A percentile compares a stretch with the other conserved stretches of the same genome.
Evolutionary conservation across 2,113 vertebrate species (phyloP).

Genomic region (Verasper variegatus): DNA sequence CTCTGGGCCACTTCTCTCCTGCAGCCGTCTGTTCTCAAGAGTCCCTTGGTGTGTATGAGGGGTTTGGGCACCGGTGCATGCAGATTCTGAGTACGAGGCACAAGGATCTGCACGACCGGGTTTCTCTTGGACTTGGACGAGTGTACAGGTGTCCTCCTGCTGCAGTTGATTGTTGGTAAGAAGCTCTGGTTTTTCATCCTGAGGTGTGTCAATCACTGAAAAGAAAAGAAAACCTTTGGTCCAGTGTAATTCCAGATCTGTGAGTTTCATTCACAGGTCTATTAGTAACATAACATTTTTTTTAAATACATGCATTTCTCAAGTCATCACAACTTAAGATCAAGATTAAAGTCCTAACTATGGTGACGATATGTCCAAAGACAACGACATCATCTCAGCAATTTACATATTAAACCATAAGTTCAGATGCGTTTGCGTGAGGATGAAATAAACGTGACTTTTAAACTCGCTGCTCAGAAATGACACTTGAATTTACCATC

Average conservation of each 20-base stretch:
- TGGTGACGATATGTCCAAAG: background rate
- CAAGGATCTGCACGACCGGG: no score
- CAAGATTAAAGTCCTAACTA: no score
- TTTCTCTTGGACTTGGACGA: no score
- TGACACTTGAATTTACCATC: conserved; percentile 38
- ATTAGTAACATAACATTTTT: no score
- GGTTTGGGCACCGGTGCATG: background rate
- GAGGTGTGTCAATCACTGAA: background rate
- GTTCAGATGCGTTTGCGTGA: background rate
- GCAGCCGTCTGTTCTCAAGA: no score
- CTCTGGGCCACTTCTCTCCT: background rate
- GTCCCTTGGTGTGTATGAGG: background rate
- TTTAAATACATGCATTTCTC: no score
- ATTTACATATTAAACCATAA: background rate
- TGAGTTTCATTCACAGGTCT: no score
- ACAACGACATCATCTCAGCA: background rate
- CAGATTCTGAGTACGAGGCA: background rate
- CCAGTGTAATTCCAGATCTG: background rate
- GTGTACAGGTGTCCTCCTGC: background rate
- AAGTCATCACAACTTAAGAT: no score
- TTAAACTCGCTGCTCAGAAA: background rate
- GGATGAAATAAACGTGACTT: background rate
- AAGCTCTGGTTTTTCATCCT: background rate
- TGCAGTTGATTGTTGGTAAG: background rate
- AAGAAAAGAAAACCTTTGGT: background rate